Conservation (phyloP, 2,888 invertebrate species). For the Serripes groenlandicus region DNA sequence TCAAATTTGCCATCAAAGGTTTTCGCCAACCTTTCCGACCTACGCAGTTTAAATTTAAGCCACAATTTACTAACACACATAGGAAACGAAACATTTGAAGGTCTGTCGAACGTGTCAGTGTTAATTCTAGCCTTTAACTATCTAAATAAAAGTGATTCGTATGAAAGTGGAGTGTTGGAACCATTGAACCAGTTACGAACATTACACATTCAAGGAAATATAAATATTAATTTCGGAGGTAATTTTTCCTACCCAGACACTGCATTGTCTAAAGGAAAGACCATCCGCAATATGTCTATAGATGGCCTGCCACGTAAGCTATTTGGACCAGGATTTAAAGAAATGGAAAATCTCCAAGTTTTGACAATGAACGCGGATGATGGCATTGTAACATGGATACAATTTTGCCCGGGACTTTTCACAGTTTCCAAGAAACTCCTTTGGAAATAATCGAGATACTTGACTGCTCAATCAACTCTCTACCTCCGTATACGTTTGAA, state of each 20-base stretch:
- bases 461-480: not conserved
- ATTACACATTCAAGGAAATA: conserved; percentile 1
- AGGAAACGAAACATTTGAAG: not conserved
- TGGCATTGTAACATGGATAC: not conserved
- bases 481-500: not conserved
- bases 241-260: not conserved
- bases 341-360: not conserved
- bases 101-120: not conserved
- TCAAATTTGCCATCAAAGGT: not conserved
- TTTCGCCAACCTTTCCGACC: not conserved
- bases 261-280: not conserved
- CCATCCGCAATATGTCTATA: not conserved
- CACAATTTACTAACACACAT: not conserved
- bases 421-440: not conserved
- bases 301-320: not conserved
- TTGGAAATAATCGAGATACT: not conserved
- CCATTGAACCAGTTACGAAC: not conserved
- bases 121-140: not conserved
- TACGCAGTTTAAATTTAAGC: not conserved
- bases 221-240: not conserved
- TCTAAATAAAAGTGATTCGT: not conserved
- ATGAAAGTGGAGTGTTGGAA: not conserved
- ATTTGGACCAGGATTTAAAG: conserved; percentile 1
- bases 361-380: not conserved
- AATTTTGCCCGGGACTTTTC: conserved; percentile 6